Evolutionary conservation across 2,113 vertebrate species (phyloP), one percentile per base, ranked within the genome.

Genomic region (Ceuthmochares aereus): DNA sequence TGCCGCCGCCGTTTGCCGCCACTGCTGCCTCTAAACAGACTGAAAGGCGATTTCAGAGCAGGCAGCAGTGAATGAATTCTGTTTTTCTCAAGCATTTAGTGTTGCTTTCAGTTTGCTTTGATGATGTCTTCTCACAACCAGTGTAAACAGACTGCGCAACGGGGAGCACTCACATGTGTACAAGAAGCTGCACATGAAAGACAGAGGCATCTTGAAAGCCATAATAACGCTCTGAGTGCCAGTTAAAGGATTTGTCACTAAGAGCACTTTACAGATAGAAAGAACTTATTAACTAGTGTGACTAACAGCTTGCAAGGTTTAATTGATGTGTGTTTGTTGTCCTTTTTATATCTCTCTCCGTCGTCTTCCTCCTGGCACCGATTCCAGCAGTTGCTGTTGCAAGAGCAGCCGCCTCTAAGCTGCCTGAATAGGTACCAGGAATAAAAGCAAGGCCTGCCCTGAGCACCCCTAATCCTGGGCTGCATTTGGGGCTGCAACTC

Each of bases 271-370:
- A 84, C 89, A 91, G 93, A 96, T 90, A 95, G 93, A 95, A 97
- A 89, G 94, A 94, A 95, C 95, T 96, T 95, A 95, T 93, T 95
- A 93, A 95, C 84, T 81, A 95, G 95, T 90, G 95, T 96, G 95
- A 94, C 96, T 94, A 95, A 96, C 96, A 96, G 94, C 96, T 96
- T 92, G 95, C 94, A 82, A 95, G 95, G 93, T 95, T 96, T 96
- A 95, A 96, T 93, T 95, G 92, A 95, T 93, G 88, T 55, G 83
- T 94, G 90, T 95, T 96, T 96, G 92, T 96, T 96, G 96, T 94
- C 94, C 93, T 96, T 96, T 96, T 95, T 94, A 60, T 88, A 90
- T 96, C 93, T 95, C 86, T 94, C 91, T 84, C 74, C 89, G 81
- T 94, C 15, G 42, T 95, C 93, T 95, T 96, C 95, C 88, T 93